Percentiles rank a stretch among this genome's conserved stretches.
Conservation (phyloP, 2,888 invertebrate genomes). For the Drosophila helvetica region DNA sequence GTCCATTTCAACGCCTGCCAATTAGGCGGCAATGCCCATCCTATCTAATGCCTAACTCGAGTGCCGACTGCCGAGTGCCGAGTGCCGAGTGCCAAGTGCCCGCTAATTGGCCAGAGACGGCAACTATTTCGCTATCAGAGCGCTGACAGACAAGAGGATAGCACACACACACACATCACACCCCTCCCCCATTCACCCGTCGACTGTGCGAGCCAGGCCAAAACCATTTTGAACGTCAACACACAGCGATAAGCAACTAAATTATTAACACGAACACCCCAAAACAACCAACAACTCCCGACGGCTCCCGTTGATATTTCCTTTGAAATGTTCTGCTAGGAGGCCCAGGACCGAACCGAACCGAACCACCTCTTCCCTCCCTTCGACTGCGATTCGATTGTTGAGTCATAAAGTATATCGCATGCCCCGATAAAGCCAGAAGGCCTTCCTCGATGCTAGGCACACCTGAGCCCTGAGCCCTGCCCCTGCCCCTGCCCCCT, state of each 20-base stretch:
- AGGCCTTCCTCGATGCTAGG: too few species aligned
- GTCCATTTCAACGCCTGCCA: slow-evolving; percentile 56
- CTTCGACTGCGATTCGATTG: slow-evolving; percentile 11
- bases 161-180: background rate
- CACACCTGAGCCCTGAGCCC: slow-evolving; percentile 17
- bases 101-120: slow-evolving; percentile 64
- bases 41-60: slow-evolving; percentile 39
- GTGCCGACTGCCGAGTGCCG: slow-evolving; percentile 50
- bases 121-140: slow-evolving; percentile 43
- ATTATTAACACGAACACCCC: slow-evolving; percentile 77
- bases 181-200: background rate
- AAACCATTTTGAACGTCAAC: slow-evolving; percentile 79
- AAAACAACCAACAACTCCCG: slow-evolving; percentile 1
- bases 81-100: slow-evolving; percentile 62
- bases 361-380: slow-evolving; percentile 3
- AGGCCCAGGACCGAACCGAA: background rate
- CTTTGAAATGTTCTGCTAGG: slow-evolving; percentile 48
- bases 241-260: slow-evolving; percentile 79
- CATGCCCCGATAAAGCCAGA: slow-evolving; percentile 57
- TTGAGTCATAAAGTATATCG: slow-evolving; percentile 76
- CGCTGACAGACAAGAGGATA: slow-evolving; percentile 58
- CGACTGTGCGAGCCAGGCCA: slow-evolving; percentile 5
- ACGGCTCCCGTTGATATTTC: slow-evolving; percentile 70
- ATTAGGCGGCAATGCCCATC: slow-evolving; percentile 59
- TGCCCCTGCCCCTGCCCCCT: too few species aligned